Evolutionary conservation across 2,888 invertebrate species (phyloP).

Genomic region (Athalia cordata): DNA sequence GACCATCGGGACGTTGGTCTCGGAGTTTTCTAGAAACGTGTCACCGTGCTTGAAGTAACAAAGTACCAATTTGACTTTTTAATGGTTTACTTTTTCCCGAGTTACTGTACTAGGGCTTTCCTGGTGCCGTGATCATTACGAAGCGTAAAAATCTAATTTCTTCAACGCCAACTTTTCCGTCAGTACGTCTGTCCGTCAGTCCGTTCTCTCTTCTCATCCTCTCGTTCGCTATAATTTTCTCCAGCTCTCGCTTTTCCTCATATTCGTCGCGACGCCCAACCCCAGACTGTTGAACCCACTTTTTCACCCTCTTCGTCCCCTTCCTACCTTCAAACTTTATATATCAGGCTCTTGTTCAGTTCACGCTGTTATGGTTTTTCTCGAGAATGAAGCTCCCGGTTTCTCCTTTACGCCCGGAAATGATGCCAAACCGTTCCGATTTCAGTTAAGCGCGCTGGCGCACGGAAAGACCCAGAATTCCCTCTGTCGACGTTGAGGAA

Average conservation of each 20-base stretch:
- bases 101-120: neutral
- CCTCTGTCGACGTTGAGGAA: conserved; percentile 17
- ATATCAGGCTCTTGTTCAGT: conserved; percentile 44
- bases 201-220: neutral
- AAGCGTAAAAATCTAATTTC: conserved; percentile 41
- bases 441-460: conserved; percentile 42
- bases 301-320: conserved; percentile 7
- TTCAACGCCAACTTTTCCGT: conserved; percentile 31
- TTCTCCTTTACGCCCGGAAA: conserved; percentile 32
- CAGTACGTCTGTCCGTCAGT: neutral
- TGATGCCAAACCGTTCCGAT: conserved; percentile 46
- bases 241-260: conserved; percentile 20
- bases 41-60: conserved; percentile 36
- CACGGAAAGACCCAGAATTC: conserved; percentile 32
- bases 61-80: conserved; percentile 44
- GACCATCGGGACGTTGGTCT: neutral
- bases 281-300: neutral
- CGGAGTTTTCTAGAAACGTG: conserved; percentile 13
- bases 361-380: conserved; percentile 46
- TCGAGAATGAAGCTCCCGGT: conserved; percentile 32
- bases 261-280: neutral
- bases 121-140: conserved; percentile 23
- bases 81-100: conserved; percentile 39
- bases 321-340: conserved; percentile 39
- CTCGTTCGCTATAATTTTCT: conserved; percentile 31